phyloP scores from a whole-genome alignment of 2,113 vertebrate genomes.

The Alosa alosa region DNA sequence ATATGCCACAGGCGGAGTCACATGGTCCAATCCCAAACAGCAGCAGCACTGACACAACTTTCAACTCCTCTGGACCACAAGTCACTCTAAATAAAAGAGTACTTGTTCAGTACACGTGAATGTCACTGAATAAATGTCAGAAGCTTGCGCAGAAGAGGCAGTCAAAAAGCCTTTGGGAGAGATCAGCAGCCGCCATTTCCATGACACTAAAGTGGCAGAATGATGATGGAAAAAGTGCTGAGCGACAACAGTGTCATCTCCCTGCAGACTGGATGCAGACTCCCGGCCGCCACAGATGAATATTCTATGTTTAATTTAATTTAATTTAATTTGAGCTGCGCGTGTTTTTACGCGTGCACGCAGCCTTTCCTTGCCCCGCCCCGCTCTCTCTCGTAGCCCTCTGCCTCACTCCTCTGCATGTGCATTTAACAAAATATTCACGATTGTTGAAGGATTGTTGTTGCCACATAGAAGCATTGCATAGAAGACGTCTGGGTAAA shows the following conservation, averaged over 20 bases:
- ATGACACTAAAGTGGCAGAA: neutral
- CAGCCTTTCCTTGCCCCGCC: too few relatives aligned
- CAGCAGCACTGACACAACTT: neutral
- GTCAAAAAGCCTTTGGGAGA: neutral
- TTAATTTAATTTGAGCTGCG: too few relatives aligned
- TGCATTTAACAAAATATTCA: too few relatives aligned
- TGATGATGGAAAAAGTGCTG: neutral
- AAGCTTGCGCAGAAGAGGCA: neutral
- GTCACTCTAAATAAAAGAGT: slow-evolving; percentile 3
- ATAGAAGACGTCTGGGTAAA: too few relatives aligned
- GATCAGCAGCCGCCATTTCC: neutral
- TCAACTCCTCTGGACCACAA: neutral
- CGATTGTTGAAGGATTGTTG: too few relatives aligned
- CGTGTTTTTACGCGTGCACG: too few relatives aligned
- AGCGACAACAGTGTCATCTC: neutral
- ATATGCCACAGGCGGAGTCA: neutral
- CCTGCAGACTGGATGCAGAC: neutral
- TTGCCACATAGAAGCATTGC: too few relatives aligned
- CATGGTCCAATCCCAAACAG: neutral
- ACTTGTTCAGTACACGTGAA: neutral
- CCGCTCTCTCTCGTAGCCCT: too few relatives aligned
- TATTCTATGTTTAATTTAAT: too few relatives aligned
- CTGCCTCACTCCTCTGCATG: too few relatives aligned
- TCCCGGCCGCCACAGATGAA: too few relatives aligned
- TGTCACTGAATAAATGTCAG: neutral